Conservation (phyloP, 2,113 vertebrate genomes). For the Oryzias celebensis region DNA sequence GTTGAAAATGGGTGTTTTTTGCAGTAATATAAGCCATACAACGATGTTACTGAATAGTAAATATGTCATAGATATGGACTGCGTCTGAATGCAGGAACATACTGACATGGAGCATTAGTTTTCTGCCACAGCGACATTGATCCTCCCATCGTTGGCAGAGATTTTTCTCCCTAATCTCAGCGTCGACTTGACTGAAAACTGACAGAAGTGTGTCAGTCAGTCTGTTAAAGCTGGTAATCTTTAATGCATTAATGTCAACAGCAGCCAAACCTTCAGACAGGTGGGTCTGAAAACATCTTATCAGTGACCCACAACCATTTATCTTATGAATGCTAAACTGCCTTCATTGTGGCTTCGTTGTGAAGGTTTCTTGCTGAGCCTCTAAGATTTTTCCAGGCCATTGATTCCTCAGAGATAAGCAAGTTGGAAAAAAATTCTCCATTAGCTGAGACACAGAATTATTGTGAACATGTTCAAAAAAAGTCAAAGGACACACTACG, state of each 20-base stretch:
- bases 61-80: conserved; percentile 15
- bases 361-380: neutral
- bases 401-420: conserved; percentile 1
- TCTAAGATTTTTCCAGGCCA: conserved; percentile 23
- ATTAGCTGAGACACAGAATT: conserved; percentile 17
- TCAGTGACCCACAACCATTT: neutral
- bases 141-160: conserved; percentile 8
- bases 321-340: neutral
- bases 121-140: conserved; percentile 39
- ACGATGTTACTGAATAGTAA: conserved; percentile 11
- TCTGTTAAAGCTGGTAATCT: neutral
- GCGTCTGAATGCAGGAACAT: conserved; percentile 13
- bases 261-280: neutral
- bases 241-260: neutral
- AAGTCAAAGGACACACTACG: neutral
- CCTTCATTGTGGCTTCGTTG: too few relatives aligned
- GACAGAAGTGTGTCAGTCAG: neutral
- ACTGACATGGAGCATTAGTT: conserved; percentile 42
- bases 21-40: conserved; percentile 11
- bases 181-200: neutral
- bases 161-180: conserved; percentile 18
- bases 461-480: neutral
- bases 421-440: conserved; percentile 8
- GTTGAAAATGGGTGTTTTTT: conserved; percentile 14
- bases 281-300: neutral